Evolutionary conservation across 2,797 vertebrate genomes (phyloP).

Genomic region (Sitta carolinensis): DNA sequence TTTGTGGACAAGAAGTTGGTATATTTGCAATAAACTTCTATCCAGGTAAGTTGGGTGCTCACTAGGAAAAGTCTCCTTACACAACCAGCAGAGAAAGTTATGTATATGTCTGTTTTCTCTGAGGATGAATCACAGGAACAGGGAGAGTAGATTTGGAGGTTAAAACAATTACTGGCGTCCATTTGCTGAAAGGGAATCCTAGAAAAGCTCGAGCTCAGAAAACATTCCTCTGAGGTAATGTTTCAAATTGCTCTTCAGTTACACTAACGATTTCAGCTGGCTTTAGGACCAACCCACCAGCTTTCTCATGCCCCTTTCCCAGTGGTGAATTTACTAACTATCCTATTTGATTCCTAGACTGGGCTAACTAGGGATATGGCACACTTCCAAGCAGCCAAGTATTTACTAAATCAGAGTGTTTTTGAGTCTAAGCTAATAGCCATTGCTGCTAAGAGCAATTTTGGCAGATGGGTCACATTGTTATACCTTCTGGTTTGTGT

Average conservation of each 20-base stretch:
- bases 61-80: background rate
- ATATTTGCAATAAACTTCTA: background rate
- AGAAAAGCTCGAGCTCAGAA: background rate
- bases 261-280: background rate
- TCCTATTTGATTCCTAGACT: background rate
- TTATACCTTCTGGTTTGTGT: conserved; percentile 17
- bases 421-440: background rate
- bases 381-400: background rate
- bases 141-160: background rate
- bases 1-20: background rate
- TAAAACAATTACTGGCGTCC: background rate
- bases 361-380: background rate
- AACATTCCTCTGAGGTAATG: background rate
- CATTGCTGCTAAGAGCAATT: background rate
- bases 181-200: background rate
- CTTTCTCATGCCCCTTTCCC: background rate
- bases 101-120: background rate
- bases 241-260: background rate
- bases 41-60: background rate
- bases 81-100: background rate
- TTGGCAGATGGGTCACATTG: background rate
- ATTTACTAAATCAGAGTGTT: background rate
- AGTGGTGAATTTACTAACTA: background rate
- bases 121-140: background rate
- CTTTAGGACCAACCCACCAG: background rate